Conservation (phyloP, 2,888 invertebrate genomes). For the Plebejus argus region DNA sequence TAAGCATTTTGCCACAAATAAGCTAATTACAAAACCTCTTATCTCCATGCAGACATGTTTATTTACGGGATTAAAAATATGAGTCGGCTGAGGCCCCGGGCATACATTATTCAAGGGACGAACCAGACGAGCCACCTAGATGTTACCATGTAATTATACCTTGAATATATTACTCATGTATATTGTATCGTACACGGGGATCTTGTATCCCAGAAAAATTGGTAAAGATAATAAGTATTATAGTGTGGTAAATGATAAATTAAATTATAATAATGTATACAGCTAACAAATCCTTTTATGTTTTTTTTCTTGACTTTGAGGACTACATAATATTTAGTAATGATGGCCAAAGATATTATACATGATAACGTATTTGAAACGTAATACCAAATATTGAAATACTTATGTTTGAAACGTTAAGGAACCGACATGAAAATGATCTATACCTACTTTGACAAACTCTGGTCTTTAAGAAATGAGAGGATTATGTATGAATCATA, state of each 20-base stretch:
- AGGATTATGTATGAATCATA: slow-evolving; percentile 4
- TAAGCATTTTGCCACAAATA: neutral
- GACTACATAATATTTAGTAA: too few relatives aligned
- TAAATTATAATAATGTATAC: too few relatives aligned
- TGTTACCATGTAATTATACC: slow-evolving; percentile 59
- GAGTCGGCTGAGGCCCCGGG: slow-evolving; percentile 37
- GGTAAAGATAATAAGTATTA: neutral
- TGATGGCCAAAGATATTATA: too few relatives aligned
- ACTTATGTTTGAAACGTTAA: neutral
- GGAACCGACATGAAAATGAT: neutral
- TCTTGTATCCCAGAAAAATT: neutral
- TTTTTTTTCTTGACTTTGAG: too few relatives aligned
- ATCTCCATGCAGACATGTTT: slow-evolving; percentile 7
- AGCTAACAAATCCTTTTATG: too few relatives aligned
- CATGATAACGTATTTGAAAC: neutral
- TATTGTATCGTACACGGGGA: neutral
- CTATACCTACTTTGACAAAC: neutral
- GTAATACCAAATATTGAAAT: too few relatives aligned
- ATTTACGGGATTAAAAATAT: slow-evolving; percentile 15
- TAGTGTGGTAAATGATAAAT: neutral
- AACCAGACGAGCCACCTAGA: slow-evolving; percentile 45
- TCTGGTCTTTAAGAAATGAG: neutral
- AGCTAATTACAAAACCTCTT: slow-evolving; percentile 19
- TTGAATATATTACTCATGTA: slow-evolving; percentile 56
- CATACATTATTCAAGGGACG: slow-evolving; percentile 63